Conservation (phyloP, 2,113 vertebrate species). For the Oryctolagus cuniculus region mOryCun1.1 NC_091453.1:25647501-25648000, state of each 20-base stretch:
- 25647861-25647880: not conserved
- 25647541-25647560: constrained; percentile 1
- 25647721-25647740: constrained; percentile 53
- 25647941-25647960: not conserved
- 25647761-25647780: constrained; percentile 51
- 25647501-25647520: not conserved
- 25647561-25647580: constrained; percentile 39
- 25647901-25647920: not conserved
- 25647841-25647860: not conserved
- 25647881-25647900: not conserved
- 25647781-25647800: not conserved
- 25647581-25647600: constrained; percentile 38
- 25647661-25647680: constrained; percentile 61
- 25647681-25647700: not conserved
- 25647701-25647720: constrained; percentile 54
- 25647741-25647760: not conserved
- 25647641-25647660: not conserved
- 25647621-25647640: not conserved
- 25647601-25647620: not conserved
- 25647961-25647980: not conserved
- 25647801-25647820: not conserved
- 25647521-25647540: constrained; percentile 18
- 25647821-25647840: not conserved
- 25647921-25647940: not conserved
- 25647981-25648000: not conserved